Conservation (phyloP, 2,797 vertebrate species). For the Manis crassicaudata region DNA sequence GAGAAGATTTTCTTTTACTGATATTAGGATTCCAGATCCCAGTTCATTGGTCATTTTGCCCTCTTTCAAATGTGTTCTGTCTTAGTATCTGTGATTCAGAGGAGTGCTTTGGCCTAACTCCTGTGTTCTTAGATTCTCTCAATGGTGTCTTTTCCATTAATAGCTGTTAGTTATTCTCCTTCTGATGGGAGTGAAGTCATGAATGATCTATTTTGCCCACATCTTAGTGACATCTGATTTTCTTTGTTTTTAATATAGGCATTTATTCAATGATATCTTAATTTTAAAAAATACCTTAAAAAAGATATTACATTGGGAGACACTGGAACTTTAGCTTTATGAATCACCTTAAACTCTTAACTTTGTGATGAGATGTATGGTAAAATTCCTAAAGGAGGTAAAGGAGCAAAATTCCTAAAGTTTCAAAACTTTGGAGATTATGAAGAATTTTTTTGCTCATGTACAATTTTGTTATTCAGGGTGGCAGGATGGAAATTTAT, state of each 20-base stretch:
- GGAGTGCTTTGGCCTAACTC: too few relatives aligned
- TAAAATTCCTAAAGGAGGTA: slow-evolving; percentile 72
- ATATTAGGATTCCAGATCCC: too few relatives aligned
- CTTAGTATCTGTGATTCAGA: too few relatives aligned
- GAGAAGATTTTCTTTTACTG: not conserved
- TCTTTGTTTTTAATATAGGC: not conserved
- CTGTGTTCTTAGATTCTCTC: too few relatives aligned
- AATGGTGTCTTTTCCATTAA: too few relatives aligned
- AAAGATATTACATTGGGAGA: slow-evolving; percentile 83
- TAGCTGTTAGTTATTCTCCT: too few relatives aligned
- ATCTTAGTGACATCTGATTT: too few relatives aligned
- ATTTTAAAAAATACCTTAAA: too few relatives aligned
- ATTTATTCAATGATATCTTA: not conserved
- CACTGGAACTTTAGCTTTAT: slow-evolving; percentile 82
- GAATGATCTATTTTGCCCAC: too few relatives aligned
- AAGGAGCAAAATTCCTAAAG: not conserved
- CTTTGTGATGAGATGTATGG: slow-evolving; percentile 82
- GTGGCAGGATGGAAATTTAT: not conserved
- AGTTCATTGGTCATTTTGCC: too few relatives aligned
- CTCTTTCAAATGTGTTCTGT: too few relatives aligned
- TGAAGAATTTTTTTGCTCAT: slow-evolving; percentile 36
- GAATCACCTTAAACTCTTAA: slow-evolving; percentile 81
- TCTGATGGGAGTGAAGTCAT: too few relatives aligned
- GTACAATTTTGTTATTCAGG: slow-evolving; percentile 45
- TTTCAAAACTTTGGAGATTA: slow-evolving; percentile 71